A percentile compares a stretch with the other conserved stretches of the same genome.
Conservation (phyloP, 2,888 invertebrate species). For the Pristionchus entomophagus region DNA sequence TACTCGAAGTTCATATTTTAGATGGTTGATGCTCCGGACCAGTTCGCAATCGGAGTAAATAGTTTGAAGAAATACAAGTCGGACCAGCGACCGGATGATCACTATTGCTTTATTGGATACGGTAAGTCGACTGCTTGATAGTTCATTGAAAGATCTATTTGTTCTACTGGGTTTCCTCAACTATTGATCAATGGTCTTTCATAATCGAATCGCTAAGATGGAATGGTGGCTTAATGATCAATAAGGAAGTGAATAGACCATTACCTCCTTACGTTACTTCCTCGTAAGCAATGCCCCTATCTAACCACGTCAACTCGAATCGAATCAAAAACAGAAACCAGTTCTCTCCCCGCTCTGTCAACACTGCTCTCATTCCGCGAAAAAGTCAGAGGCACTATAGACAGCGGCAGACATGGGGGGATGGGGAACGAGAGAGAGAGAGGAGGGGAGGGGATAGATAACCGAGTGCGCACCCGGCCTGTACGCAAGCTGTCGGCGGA, state of each 20-base stretch:
- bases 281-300: neutral
- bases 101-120: constrained; percentile 86
- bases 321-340: neutral
- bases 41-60: constrained; percentile 94
- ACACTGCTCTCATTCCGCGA: neutral
- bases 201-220: no score
- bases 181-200: no score
- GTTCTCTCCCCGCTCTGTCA: neutral
- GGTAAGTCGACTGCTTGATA: constrained; percentile 84
- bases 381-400: neutral
- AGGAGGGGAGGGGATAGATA: constrained; percentile 74
- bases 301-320: no score
- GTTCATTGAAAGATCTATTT: no score
- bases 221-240: no score
- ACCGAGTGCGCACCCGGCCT: constrained; percentile 5
- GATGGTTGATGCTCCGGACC: constrained; percentile 96
- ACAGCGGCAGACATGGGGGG: no score
- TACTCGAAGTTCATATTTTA: constrained; percentile 72
- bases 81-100: constrained; percentile 84
- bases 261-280: no score
- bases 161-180: no score
- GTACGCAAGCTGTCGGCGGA: no score
- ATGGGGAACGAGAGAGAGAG: neutral
- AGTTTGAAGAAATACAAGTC: constrained; percentile 88
- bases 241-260: no score